Percentiles rank a stretch among this genome's conserved stretches.
phyloP scores from a whole-genome alignment of 2,797 vertebrate genomes.

The Thunnus albacares region DNA sequence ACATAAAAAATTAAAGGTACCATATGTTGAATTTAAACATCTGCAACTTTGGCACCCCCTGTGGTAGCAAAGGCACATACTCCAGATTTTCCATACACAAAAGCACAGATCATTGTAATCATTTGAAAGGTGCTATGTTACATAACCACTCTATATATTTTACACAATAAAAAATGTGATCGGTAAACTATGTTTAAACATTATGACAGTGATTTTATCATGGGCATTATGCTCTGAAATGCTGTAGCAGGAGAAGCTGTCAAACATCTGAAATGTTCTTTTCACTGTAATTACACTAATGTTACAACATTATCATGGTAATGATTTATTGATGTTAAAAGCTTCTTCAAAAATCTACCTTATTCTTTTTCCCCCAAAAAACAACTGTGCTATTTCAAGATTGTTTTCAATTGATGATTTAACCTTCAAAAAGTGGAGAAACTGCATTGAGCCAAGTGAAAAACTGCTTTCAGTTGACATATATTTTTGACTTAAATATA shows the following conservation, averaged over 20 bases:
- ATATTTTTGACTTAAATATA: not conserved
- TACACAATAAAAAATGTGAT: not conserved
- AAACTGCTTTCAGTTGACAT: not conserved
- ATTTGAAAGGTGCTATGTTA: not conserved
- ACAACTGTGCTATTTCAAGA: too few relatives aligned
- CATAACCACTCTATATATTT: not conserved
- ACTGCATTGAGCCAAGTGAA: not conserved
- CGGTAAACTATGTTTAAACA: not conserved
- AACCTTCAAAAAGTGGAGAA: not conserved
- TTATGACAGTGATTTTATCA: not conserved
- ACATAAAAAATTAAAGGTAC: too few relatives aligned
- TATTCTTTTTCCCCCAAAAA: not conserved
- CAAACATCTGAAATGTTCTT: not conserved
- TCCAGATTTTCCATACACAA: too few relatives aligned
- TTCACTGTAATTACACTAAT: not conserved
- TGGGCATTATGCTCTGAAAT: not conserved
- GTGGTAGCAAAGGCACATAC: too few relatives aligned
- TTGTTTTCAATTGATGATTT: too few relatives aligned
- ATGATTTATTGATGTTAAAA: not conserved
- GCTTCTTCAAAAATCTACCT: not conserved
- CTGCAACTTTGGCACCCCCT: too few relatives aligned
- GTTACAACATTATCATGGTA: not conserved
- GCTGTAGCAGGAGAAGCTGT: not conserved
- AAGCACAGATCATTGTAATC: too few relatives aligned
- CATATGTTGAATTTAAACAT: too few relatives aligned